These are phyloP conservation scores for Bombycilla garrulus DNA, from an alignment of 2,113 vertebrate genomes.

Conservation along the genomic window DNA sequence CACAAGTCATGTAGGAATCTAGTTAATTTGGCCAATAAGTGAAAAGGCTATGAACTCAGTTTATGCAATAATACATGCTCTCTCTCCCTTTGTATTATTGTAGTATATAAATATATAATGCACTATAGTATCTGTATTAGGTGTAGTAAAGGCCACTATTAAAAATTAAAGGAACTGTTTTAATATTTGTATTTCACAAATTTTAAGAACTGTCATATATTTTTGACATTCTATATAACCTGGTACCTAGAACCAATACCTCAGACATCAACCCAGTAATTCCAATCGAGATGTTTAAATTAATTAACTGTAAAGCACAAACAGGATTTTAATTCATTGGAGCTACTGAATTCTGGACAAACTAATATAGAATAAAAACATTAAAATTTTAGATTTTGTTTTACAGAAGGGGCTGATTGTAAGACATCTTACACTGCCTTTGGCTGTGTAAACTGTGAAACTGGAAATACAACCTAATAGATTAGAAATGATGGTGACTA, in stretches of 20 bases:
- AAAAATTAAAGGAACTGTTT: background rate
- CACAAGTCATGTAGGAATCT: background rate
- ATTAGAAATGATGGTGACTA: background rate
- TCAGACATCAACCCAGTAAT: background rate
- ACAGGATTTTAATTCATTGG: background rate
- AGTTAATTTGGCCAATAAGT: background rate
- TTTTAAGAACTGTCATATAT: background rate
- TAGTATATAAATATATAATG: background rate
- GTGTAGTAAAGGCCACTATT: background rate
- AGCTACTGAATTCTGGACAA: background rate
- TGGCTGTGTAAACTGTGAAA: background rate
- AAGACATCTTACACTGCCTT: background rate
- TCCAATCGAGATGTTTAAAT: background rate
- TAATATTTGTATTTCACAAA: background rate
- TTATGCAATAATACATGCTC: background rate
- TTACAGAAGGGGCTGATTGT: background rate
- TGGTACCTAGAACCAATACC: background rate
- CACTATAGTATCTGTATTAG: background rate
- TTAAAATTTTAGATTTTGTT: background rate
- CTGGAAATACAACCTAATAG: background rate
- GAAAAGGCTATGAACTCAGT: background rate
- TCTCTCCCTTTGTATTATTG: rapidly evolving
- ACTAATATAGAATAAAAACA: background rate
- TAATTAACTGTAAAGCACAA: background rate
- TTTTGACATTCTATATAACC: background rate